Conservation (phyloP, 2,113 vertebrate genomes). For the Thunnus maccoyii region DNA sequence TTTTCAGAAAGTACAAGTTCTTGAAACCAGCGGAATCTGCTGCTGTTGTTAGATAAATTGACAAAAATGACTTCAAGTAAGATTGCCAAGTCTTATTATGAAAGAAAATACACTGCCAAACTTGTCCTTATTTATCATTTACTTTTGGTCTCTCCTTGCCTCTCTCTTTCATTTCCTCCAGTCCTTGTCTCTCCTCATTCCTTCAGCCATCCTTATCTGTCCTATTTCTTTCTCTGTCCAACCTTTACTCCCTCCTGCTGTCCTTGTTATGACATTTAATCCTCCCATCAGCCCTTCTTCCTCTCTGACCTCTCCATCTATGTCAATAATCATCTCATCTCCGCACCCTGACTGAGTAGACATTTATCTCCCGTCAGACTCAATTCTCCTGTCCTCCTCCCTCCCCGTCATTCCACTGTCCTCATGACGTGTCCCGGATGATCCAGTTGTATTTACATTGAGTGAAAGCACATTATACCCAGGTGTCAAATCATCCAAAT, state of each 20-base stretch:
- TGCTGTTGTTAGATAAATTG: not conserved
- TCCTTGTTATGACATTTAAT: constrained; percentile 60
- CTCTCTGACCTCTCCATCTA: constrained; percentile 35
- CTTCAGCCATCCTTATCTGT: constrained; percentile 11
- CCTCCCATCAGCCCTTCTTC: constrained; percentile 23
- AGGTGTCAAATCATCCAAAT: not conserved
- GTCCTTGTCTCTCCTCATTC: constrained; percentile 18
- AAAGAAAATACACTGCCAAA: not conserved
- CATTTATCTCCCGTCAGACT: constrained; percentile 39
- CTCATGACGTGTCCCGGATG: not conserved
- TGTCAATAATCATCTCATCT: constrained; percentile 56
- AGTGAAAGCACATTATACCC: constrained; percentile 1
- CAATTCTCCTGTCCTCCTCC: not conserved
- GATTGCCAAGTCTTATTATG: not conserved
- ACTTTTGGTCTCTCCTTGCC: constrained; percentile 1
- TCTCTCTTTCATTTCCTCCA: not conserved
- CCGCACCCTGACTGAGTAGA: constrained; percentile 13
- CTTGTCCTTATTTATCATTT: constrained; percentile 13
- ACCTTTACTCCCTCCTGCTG: constrained; percentile 21
- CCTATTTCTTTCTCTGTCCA: constrained; percentile 11
- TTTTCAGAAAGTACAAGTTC: constrained; percentile 3
- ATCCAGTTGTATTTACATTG: constrained; percentile 11
- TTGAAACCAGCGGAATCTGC: not conserved
- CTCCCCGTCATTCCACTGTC: constrained; percentile 11
- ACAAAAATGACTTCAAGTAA: not conserved